Evolutionary conservation across 2,797 vertebrate genomes (phyloP), one percentile per base, ranked within the genome.

Genomic region (Sylvia borin): DNA sequence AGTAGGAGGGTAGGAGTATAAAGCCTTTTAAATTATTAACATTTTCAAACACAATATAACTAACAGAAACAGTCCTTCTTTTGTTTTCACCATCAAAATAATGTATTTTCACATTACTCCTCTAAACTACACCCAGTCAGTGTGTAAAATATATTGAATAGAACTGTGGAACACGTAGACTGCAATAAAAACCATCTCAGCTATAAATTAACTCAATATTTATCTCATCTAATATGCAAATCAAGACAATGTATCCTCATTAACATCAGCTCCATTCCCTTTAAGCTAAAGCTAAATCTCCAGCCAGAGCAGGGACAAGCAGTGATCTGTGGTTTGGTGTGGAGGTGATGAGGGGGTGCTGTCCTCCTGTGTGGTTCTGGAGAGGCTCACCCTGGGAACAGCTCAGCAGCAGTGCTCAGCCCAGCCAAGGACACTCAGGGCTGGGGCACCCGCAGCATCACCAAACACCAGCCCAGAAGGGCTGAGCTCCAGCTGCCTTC

Each of bases 211-310:
- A 95, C 97, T 97, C 97, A 98, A 97, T 98, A 98, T 97, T 98
- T 98, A 98, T 97, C 97, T 98, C 97, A 98, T 98, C 96, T 97
- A 97, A 98, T 97, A 98, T 98, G 98, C 88, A 98, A 97, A 98
- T 97, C 71, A 96, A 95, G 96, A 92, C 95, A 93, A 97, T 96
- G 91, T 7, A 43, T 97, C 96, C 97, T 98, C 97, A 98, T 98
- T 98, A 98, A 88, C 92, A 38, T 95, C 45, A 21, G 83, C 90
- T 97, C 87, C 75, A n/a, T 96, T 98, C 97, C 96, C 94, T 98
- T 98, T 97, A 97, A 98, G 95, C 95, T 93, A 93, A 96, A 97
- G 94, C 64, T 90, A 96, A 97, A 97, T 96, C 96, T 97, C 74
- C 83, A 96, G 82, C 93, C 70, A 92, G 89, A 90, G 85, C 89